Base-by-base conservation (phyloP, 2,888 invertebrate species). In the Liodrosophila aerea region DNA sequence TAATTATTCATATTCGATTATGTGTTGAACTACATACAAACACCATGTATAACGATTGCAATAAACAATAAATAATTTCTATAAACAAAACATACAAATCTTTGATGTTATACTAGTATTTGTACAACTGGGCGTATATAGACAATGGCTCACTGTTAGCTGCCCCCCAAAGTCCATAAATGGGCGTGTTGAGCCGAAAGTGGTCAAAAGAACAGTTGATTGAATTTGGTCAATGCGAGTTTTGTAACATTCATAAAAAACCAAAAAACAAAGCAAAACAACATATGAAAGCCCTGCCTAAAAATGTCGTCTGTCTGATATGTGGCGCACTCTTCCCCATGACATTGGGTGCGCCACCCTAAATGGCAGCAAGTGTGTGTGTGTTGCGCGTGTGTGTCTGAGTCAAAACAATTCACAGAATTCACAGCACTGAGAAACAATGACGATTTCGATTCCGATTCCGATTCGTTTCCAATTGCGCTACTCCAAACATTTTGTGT, bases 171-270 rank as follows among this genome's bases (percentile, higher is more conserved):
- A 34, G 30, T 4, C 59, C 73, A 64, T 43, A 58, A 70, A 70
- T 73, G 64, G 73, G 43, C 36, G 62, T 64, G 56, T 51, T 41
- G 30, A 44, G 70, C 60, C 50, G 50, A 57, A 69, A 63, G 37
- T 52, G 49, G 54, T 39, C 54, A 68, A 64, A 31, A 51, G 22
- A 22, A 22, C 22, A 2, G 62, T 63, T 78, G 66, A 78, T 64
- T 76, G 56, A 63, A 61, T 78, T 76, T 78, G 73, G 76, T 75
- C 76, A 75, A 65, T 58, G 36, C 72, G 49, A 58, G 59, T 65
- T 64, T 22, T 22, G 22, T 22, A 5, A 22, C n/a, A n/a, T n/a
- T n/a, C n/a, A n/a, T n/a, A 22, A 22, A 4, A 5, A 22, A 22
- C 22, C 3, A 22, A 22, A 9, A 3, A 9, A 29, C 29, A 29